Evolutionary conservation across 1,140 invertebrate genomes (phyloP).

Genomic region (Anastrepha obliqua): DNA sequence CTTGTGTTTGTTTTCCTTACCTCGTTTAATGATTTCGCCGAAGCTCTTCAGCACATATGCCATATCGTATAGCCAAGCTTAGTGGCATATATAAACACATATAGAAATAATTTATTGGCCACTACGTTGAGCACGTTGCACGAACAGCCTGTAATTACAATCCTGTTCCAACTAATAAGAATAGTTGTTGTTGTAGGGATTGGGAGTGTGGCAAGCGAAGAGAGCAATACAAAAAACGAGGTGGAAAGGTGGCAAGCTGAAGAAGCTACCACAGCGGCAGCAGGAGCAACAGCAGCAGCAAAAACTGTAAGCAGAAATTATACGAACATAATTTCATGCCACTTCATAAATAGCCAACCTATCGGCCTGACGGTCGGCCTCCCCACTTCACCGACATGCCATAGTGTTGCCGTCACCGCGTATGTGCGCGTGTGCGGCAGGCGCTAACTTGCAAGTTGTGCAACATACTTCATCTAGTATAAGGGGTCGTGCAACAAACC

Average conservation of each 20-base stretch:
- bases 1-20: background rate
- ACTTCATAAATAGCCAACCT: conserved; percentile 50
- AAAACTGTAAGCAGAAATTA: conserved; percentile 44
- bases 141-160: conserved; percentile 45
- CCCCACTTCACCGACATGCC: background rate
- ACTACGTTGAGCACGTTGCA: conserved; percentile 34
- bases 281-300: background rate
- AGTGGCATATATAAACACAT: background rate
- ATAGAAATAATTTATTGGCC: conserved; percentile 30
- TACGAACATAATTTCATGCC: conserved; percentile 53
- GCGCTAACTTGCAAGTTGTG: conserved; percentile 44
- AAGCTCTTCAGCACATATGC: background rate
- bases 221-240: background rate
- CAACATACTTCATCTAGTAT: background rate
- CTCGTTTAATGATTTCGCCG: background rate
- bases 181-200: background rate
- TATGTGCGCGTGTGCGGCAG: conserved; percentile 9
- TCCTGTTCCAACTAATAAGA: conserved; percentile 48
- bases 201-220: background rate
- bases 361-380: background rate
- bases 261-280: background rate
- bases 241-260: background rate
- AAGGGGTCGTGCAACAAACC: background rate
- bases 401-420: background rate
- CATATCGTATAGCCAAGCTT: background rate